Base-by-base conservation (phyloP, 2,888 invertebrate genomes). In the Brachyopa scutellaris region DNA sequence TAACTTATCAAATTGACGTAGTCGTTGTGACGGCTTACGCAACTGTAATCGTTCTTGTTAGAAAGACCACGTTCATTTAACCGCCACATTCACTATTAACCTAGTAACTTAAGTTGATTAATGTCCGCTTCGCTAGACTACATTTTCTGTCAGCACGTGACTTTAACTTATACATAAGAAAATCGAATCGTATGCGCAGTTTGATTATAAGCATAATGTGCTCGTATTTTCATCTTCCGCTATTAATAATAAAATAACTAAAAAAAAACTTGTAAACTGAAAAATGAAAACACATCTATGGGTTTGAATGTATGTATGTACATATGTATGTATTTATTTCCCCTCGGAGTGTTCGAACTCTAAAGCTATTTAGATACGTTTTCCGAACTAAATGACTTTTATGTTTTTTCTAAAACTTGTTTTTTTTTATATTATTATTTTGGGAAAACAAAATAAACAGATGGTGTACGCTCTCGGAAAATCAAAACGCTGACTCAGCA, bases 361-460 rank as follows among this genome's bases (percentile, higher is more conserved):
- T 55, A 55, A 64, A 70, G 42, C 61, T 64, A 49, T 49, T 38
- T 36, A 23, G 15, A 55, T 23, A 23, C 26, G 26, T 17, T 38
- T 36, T 17, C 26, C 33, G 33, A 47, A 23, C 47, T 47, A 47
- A 33, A 23, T 21, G 33, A 8, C 23, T 23, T 8, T 6, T 36
- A 36, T 5, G 13, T 15, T 40, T 21, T 47, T 23, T 4, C n/a
- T 9, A 9, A 8, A 19, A 5, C 23, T 23, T 36, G 40, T 42
- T n/a, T 21, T 29, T 40, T 40, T 45, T 7, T 31, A 9, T 67
- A 26, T 38, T 55, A 62, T 73, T 78, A 78, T 83, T 84, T 78
- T 69, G 69, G 62, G 73, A 64, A 73, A 79, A 49, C 45, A 73
- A 79, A 78, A 67, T 78, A 80, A 80, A 80, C 80, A 80, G 74